phyloP scores from a whole-genome alignment of 1,140 invertebrate genomes.

The Listronotus oregonensis region DNA sequence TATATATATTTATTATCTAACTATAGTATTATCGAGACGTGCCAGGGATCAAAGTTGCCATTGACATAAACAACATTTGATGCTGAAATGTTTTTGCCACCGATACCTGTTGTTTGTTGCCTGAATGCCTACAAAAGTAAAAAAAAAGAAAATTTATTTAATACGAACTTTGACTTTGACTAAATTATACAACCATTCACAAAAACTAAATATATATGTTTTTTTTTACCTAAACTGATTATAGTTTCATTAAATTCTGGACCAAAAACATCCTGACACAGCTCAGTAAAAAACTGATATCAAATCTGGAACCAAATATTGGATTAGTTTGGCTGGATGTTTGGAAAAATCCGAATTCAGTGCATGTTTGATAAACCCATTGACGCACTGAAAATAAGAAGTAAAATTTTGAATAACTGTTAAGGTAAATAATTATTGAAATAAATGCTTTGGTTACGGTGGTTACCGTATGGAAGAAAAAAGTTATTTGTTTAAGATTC shows the following conservation, averaged over 20 bases:
- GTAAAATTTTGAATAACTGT: too few species aligned
- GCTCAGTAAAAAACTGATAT: slow-evolving; percentile 65
- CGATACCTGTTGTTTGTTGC: slow-evolving; percentile 67
- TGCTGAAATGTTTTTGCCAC: slow-evolving; percentile 61
- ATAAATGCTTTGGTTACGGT: too few species aligned
- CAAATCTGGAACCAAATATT: slow-evolving; percentile 68
- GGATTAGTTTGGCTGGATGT: slow-evolving; percentile 66
- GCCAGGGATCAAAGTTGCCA: slow-evolving; percentile 70
- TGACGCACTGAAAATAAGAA: slow-evolving; percentile 60
- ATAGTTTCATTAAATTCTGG: slow-evolving; percentile 46
- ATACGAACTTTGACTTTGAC: too few species aligned
- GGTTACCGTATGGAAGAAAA: too few species aligned
- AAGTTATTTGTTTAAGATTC: too few species aligned
- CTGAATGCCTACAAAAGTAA: slow-evolving; percentile 57
- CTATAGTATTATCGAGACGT: too few species aligned
- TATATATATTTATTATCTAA: too few species aligned
- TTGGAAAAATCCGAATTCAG: slow-evolving; percentile 84
- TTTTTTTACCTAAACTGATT: slow-evolving; percentile 16
- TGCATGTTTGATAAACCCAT: slow-evolving; percentile 84
- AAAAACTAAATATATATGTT: too few species aligned
- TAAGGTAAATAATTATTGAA: too few species aligned
- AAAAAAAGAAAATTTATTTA: too few species aligned
- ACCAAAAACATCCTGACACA: slow-evolving; percentile 72
- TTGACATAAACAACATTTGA: slow-evolving; percentile 69
- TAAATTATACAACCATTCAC: too few species aligned